Conservation (phyloP, 2,113 vertebrate species). For the Gadus chalcogrammus region DNA sequence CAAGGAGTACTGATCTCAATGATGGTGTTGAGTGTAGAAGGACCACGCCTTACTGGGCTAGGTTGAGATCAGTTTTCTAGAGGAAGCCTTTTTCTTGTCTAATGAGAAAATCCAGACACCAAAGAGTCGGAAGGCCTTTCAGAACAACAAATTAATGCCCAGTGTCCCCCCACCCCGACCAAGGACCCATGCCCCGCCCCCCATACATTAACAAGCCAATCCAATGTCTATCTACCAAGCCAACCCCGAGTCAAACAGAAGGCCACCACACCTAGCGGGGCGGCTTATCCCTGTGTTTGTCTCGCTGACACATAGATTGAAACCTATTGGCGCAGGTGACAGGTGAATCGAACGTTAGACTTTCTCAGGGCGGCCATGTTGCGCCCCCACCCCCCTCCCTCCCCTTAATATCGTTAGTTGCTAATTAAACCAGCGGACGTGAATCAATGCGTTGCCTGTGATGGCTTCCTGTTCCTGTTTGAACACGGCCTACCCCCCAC, state of each 20-base stretch:
- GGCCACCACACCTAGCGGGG: too few relatives aligned
- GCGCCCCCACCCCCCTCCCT: background rate
- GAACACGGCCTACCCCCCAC: too few relatives aligned
- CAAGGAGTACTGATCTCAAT: too few relatives aligned
- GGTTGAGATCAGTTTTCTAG: too few relatives aligned
- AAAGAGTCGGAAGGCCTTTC: constrained; percentile 53
- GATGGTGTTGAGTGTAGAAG: too few relatives aligned
- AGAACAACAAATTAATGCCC: constrained; percentile 25
- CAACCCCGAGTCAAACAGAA: too few relatives aligned
- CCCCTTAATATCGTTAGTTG: background rate
- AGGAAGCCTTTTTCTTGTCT: constrained; percentile 2
- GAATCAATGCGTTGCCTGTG: background rate
- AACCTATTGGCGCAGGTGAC: constrained; percentile 33
- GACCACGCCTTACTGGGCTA: too few relatives aligned
- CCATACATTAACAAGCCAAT: too few relatives aligned
- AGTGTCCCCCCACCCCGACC: too few relatives aligned
- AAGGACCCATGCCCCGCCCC: too few relatives aligned
- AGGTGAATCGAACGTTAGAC: constrained; percentile 29
- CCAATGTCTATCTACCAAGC: too few relatives aligned
- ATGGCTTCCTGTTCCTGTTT: constrained; percentile 5
- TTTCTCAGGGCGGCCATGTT: constrained; percentile 16
- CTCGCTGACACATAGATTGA: constrained; percentile 32
- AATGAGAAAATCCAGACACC: constrained; percentile 37
- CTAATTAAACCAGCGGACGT: background rate
- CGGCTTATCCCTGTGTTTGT: constrained; percentile 38